Evolutionary conservation across 2,113 vertebrate genomes (phyloP), one percentile per base, ranked within the genome.

Genomic region (Chionomys nivalis): DNA sequence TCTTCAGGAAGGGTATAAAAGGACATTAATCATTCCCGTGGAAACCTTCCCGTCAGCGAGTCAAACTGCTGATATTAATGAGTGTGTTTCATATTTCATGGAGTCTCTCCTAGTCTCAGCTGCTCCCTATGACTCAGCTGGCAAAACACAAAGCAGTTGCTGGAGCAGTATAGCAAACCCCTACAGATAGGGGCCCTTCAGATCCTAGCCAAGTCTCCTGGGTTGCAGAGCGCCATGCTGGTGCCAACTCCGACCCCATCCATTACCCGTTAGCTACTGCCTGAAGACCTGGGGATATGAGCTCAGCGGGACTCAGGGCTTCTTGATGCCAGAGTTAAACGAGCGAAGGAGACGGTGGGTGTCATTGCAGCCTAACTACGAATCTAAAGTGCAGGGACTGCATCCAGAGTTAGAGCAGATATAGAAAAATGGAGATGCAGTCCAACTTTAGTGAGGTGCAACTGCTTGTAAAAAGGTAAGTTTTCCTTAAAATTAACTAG

Each of bases 31-130:
- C 96, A 98, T 98, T 98, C 90, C 94, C 19, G 92, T 21, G 72
- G 97, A 98, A 98, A 98, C 97, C 97, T 94, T 98, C 95, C 97
- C 96, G 97, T 98, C 97, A 98, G 95, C 97, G 97, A 97, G 94
- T 97, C 96, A 98, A 98, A 96, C 91, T 96, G 85, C 92, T 94
- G 97, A 97, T 98, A 97, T 97, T 98, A 98, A 98, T 97, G 97
- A 98, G 90, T 0, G 0, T 92, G 95, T 97, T 98, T 98, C 96
- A 75, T 96, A 97, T 98, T 98, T 98, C 96, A 96, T n/a, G 55
- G 98, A 97, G 97, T 95, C 97, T 98, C 96, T 97, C 97, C 93
- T 97, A 93, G 83, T 97, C 98, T 97, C 96, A 95, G 96, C 97
- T 97, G 96, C 83, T 97, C 93, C 94, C 95, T 96, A 91, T 52